A percentile compares a stretch with the other conserved stretches of the same genome.
These are phyloP conservation scores for Elaphurus davidianus DNA, from an alignment of 2,113 vertebrate genomes.

Conservation along the genomic window DNA sequence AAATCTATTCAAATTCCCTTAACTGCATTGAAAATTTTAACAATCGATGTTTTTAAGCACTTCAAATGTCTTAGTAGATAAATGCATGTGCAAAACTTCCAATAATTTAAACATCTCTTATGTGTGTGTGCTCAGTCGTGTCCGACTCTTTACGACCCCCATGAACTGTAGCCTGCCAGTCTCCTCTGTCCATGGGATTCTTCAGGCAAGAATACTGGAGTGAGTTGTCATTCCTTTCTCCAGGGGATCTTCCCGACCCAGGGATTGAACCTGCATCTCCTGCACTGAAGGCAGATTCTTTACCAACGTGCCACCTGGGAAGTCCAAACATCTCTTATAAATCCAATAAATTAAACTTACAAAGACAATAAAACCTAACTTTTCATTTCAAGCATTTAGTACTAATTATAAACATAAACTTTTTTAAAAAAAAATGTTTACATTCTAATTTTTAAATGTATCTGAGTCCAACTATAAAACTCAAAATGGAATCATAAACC, in stretches of 20 bases:
- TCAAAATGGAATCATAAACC: not conserved
- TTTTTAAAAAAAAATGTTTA: not conserved
- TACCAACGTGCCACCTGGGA: not conserved
- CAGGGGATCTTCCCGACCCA: not conserved
- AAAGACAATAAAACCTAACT: not conserved
- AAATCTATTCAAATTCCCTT: not conserved
- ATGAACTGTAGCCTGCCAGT: not conserved
- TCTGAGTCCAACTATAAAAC: not conserved
- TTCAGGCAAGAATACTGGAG: not conserved
- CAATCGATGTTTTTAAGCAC: not conserved
- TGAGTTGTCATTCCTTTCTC: not conserved
- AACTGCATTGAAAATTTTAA: not conserved
- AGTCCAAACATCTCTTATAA: not conserved
- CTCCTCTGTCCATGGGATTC: not conserved
- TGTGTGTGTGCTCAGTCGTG: not conserved
- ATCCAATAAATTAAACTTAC: not conserved
- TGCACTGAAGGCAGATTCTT: not conserved
- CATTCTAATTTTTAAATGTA: not conserved
- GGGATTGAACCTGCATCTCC: not conserved
- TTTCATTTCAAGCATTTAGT: not conserved
- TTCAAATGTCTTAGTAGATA: not conserved
- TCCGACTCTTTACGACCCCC: not conserved
- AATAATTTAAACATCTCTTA: not conserved
- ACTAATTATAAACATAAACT: not conserved
- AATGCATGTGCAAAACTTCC: not conserved